These are phyloP conservation scores for Mythimna ferrago DNA, from an alignment of 2,888 invertebrate genomes.

Conservation along the genomic window DNA sequence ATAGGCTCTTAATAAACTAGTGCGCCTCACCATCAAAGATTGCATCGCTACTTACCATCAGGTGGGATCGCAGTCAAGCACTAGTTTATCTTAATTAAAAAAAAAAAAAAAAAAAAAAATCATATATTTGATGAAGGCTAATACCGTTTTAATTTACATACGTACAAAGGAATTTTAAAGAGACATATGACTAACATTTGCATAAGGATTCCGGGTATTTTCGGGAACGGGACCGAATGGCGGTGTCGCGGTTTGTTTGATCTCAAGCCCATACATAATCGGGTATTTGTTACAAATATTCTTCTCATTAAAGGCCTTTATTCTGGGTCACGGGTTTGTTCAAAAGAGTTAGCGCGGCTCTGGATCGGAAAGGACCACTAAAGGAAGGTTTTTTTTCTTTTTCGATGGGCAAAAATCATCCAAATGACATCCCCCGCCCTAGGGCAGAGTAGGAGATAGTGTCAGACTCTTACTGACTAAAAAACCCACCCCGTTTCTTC, in stretches of 20 bases:
- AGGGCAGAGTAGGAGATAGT: no score
- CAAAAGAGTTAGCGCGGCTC: background rate
- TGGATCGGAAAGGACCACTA: background rate
- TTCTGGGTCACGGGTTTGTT: background rate
- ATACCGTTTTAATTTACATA: slow-evolving; percentile 34
- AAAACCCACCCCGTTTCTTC: no score
- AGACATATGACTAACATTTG: slow-evolving; percentile 41
- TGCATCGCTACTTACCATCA: no score
- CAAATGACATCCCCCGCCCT: no score
- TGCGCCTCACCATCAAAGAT: no score
- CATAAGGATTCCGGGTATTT: slow-evolving; percentile 19
- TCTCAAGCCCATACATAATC: slow-evolving; percentile 19
- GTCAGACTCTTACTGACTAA: no score
- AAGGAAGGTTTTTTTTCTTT: no score
- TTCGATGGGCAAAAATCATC: no score
- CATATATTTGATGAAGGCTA: slow-evolving; percentile 40
- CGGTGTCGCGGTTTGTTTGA: slow-evolving; percentile 26
- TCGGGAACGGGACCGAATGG: slow-evolving; percentile 1
- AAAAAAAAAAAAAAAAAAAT: no score
- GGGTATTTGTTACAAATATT: slow-evolving; percentile 3
- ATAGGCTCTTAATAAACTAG: no score
- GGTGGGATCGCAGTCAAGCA: no score
- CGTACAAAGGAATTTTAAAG: slow-evolving; percentile 47
- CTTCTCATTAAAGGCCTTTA: background rate
- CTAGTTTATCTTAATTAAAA: no score